Evolutionary conservation across 2,888 invertebrate species (phyloP), one percentile per base, ranked within the genome.

Genomic region (Patella ulyssiponensis): DNA sequence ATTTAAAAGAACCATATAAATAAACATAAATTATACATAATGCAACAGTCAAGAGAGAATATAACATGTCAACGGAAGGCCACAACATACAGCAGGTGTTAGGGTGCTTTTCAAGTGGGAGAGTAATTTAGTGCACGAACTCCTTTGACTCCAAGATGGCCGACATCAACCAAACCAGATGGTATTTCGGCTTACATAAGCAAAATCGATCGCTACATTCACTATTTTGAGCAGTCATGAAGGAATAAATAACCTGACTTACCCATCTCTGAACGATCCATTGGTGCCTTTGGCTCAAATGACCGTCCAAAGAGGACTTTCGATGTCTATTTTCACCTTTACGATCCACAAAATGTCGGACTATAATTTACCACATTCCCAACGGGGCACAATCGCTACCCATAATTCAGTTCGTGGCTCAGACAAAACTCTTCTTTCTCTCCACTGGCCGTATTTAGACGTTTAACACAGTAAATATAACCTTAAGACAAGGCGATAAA

Each of bases 181-280:
- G 64, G 64, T 64, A 20, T 20, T 64, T 64, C 12, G 64, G 20
- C 23, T 64, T 23, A 64, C 23, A 9, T 20, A n/a, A 23, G 20
- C 64, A 23, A 64, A 64, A 23, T 64, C 23, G 23, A 11, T 12
- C 11, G 64, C 23, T 64, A 23, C 7, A 23, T 23, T 15, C 23
- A 11, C 11, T 64, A 12, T 64, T 64, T 64, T 14, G 3, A 5
- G 23, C 20, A 23, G 23, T 64, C 23, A 23, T 64, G 11, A 64
- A 23, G 23, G 64, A 64, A 51, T 69, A 58, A 17, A 69, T 27
- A 44, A 23, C 52, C 56, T 23, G 70, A 77, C 84, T 81, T 79
- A 84, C 84, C 84, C 82, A 84, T 83, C 14, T 84, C 84, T 33
- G 82, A 77, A 78, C 81, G 81, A 69, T 84, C 84, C 84, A 84